These are phyloP conservation scores for Noturus placidus DNA, from an alignment of 2,113 vertebrate genomes.

Conservation along the genomic window DNA sequence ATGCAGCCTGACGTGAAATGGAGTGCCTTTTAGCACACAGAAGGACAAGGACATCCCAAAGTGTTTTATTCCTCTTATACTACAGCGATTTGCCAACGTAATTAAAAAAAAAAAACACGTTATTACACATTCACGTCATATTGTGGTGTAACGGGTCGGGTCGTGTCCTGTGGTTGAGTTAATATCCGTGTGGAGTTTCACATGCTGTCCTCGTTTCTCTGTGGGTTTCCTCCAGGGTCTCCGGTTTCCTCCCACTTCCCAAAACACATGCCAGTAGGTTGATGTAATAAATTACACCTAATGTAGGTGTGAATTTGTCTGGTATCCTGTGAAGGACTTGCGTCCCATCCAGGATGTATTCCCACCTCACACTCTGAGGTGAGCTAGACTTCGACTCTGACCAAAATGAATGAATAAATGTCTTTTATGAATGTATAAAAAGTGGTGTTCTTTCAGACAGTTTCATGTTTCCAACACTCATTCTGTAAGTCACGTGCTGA, in stretches of 20 bases:
- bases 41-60: not conserved
- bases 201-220: not conserved
- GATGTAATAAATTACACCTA: not conserved
- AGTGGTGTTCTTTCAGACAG: not conserved
- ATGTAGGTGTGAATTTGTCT: not conserved
- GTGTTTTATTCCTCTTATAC: not conserved
- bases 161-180: not conserved
- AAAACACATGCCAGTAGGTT: not conserved
- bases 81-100: not conserved
- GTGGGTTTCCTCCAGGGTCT: not conserved
- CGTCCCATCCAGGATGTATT: not conserved
- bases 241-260: not conserved
- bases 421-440: not conserved
- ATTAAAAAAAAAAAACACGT: not conserved
- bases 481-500: no score
- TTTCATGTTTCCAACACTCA: not conserved
- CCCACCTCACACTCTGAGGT: not conserved
- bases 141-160: not conserved
- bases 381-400: not conserved
- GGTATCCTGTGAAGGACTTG: not conserved
- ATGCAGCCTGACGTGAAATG: not conserved
- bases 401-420: not conserved
- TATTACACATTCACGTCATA: not conserved
- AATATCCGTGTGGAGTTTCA: not conserved
- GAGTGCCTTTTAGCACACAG: not conserved